These are phyloP conservation scores for Sarcophaga variegata DNA, from an alignment of 2,888 invertebrate species.

Conservation along the genomic window DNA sequence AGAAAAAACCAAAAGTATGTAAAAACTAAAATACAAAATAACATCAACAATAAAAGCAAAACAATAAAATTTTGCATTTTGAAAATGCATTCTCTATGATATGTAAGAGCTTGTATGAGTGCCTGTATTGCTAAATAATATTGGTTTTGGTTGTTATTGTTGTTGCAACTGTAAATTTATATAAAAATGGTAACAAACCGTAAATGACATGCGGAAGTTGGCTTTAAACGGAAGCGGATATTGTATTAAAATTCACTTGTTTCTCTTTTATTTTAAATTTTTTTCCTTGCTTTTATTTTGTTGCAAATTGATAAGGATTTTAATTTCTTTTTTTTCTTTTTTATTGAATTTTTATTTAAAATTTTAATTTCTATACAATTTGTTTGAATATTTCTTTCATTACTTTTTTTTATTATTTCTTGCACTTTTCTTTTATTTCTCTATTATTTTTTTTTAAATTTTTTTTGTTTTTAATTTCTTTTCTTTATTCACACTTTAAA, in stretches of 20 bases:
- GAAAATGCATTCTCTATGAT: neutral
- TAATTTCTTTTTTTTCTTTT: neutral
- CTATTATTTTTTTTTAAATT: conserved; percentile 9
- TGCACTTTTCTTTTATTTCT: neutral
- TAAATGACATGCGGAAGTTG: conserved; percentile 66
- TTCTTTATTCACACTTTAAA: neutral
- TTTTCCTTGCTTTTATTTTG: conserved; percentile 10
- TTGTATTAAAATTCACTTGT: conserved; percentile 69
- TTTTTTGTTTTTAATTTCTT: neutral
- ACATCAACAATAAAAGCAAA: conserved; percentile 24
- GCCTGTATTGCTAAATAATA: neutral
- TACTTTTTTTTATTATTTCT: neutral
- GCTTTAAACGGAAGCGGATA: conserved; percentile 70
- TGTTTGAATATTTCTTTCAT: too few relatives aligned
- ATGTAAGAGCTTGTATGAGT: neutral
- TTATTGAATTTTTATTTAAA: neutral
- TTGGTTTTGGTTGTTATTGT: neutral
- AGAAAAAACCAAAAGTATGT: neutral
- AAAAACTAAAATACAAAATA: conserved; percentile 10
- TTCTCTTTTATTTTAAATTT: conserved; percentile 11
- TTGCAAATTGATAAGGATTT: neutral
- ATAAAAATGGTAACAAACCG: conserved; percentile 58
- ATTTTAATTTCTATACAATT: too few relatives aligned
- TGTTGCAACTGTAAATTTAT: conserved; percentile 1
- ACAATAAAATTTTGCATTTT: conserved; percentile 7